Percentiles rank a stretch among this genome's conserved stretches.
Evolutionary conservation across 1,140 invertebrate species (phyloP).

Genomic region (Bilobella aurantiaca): DNA sequence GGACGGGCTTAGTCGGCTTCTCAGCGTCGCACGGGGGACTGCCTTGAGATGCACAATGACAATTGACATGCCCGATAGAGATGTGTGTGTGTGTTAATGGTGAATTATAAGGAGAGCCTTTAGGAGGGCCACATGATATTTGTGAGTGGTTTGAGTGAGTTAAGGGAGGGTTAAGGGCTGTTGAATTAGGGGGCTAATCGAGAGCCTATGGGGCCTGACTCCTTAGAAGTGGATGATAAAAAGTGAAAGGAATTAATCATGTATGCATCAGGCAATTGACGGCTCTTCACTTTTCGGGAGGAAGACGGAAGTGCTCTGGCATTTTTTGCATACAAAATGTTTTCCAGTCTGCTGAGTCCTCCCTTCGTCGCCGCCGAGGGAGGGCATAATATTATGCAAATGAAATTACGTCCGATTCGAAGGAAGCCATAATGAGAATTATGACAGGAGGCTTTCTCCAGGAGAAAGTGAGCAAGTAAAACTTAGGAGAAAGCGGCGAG

Average conservation of each 20-base stretch:
- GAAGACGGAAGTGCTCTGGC: background rate
- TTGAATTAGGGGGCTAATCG: background rate
- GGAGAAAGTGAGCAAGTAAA: background rate
- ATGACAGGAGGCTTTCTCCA: background rate
- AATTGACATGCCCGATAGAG: no score
- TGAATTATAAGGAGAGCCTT: no score
- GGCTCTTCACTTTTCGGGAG: background rate
- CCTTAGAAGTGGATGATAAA: background rate
- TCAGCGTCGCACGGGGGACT: no score
- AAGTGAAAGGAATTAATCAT: background rate
- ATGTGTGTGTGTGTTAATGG: no score
- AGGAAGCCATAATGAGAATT: background rate
- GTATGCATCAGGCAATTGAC: background rate
- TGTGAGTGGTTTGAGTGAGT: no score
- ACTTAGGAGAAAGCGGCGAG: no score
- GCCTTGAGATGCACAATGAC: no score
- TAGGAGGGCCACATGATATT: no score
- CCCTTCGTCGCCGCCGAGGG: background rate
- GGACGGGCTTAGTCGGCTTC: no score
- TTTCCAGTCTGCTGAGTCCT: background rate
- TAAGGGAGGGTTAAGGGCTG: background rate
- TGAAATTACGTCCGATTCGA: background rate
- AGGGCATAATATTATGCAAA: background rate
- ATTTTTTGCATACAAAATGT: conserved; percentile 4
- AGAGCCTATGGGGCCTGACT: background rate